Evolutionary conservation across 2,797 vertebrate genomes (phyloP).

Genomic region (Gadopsis bispinosus): DNA sequence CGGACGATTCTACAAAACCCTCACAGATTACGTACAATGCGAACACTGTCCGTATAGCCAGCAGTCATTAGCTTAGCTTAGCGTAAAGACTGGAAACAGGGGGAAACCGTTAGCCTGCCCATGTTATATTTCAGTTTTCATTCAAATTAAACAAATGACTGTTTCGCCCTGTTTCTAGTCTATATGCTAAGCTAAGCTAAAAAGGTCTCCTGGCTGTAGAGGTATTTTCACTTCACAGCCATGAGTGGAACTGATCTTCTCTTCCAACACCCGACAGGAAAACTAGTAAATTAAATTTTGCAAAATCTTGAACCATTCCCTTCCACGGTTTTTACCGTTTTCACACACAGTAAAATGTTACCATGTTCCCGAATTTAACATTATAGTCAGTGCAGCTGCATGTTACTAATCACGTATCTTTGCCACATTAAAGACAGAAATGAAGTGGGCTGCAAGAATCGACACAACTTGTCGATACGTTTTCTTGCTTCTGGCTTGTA

Average conservation of each 20-base stretch:
- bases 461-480: slow-evolving; percentile 9
- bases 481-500: background rate
- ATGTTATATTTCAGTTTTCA: background rate
- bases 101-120: background rate
- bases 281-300: background rate
- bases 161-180: background rate
- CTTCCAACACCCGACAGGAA: too few relatives aligned
- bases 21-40: too few relatives aligned
- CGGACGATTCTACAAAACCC: too few relatives aligned
- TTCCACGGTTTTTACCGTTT: background rate
- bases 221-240: background rate
- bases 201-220: background rate
- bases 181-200: background rate
- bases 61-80: background rate
- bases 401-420: background rate
- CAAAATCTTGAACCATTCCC: background rate
- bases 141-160: background rate
- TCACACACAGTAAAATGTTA: background rate
- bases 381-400: background rate
- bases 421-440: background rate
- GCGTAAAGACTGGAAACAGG: background rate
- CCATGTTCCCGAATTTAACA: background rate
- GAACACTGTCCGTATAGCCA: background rate
- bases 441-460: background rate
- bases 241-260: background rate